These are phyloP conservation scores for Dolichotis patagonum DNA, from an alignment of 2,113 vertebrate genomes.

Conservation along the genomic window DNA sequence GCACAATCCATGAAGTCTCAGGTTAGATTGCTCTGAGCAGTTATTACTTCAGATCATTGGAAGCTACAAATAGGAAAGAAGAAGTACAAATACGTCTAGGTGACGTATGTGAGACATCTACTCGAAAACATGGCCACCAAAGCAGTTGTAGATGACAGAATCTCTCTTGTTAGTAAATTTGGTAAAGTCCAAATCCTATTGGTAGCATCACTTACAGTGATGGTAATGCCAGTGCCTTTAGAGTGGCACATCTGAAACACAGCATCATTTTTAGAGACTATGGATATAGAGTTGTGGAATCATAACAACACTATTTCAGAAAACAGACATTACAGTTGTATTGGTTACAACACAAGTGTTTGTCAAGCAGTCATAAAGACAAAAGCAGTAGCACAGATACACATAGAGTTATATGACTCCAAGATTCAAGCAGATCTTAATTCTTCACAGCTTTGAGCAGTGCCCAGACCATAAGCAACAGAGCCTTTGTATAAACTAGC, in stretches of 20 bases:
- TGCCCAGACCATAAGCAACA: neutral
- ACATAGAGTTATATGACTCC: neutral
- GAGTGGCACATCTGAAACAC: neutral
- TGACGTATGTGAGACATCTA: neutral
- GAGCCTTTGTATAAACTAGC: neutral
- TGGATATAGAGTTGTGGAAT: no score
- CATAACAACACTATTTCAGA: no score
- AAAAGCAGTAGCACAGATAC: neutral
- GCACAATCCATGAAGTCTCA: neutral
- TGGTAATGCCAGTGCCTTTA: neutral
- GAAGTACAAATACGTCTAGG: no score
- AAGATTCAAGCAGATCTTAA: neutral
- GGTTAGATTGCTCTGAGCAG: neutral
- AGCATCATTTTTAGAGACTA: neutral
- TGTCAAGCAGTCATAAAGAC: neutral
- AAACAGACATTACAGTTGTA: neutral
- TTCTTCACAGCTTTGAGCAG: neutral
- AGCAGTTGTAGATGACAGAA: neutral
- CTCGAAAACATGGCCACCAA: neutral
- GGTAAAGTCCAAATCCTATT: neutral
- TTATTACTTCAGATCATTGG: neutral
- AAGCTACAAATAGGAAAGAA: neutral
- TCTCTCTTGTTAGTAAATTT: neutral
- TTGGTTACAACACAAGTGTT: neutral
- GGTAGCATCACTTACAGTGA: neutral